Conservation (phyloP, 2,113 vertebrate genomes). For the Hippolais icterina region DNA sequence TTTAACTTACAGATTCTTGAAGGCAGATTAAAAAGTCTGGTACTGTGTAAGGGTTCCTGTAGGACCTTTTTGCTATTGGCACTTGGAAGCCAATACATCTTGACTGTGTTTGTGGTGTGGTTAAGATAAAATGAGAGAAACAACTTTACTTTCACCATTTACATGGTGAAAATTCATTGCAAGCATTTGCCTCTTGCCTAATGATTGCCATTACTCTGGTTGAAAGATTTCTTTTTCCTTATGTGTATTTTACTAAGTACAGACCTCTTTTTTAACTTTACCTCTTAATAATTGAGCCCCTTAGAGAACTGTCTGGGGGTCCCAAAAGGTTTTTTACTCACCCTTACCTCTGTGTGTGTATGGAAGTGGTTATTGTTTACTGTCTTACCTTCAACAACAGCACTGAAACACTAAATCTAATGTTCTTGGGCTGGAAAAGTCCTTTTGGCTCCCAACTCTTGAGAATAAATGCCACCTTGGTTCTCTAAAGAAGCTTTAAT, state of each 20-base stretch:
- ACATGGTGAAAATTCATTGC: not conserved
- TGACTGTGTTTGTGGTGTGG: not conserved
- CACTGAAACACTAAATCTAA: not conserved
- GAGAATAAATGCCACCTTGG: not conserved
- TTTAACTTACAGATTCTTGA: not conserved
- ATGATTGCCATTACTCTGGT: not conserved
- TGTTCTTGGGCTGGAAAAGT: not conserved
- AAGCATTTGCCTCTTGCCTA: not conserved
- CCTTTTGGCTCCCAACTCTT: not conserved
- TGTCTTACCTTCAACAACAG: not conserved
- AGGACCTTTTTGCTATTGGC: not conserved
- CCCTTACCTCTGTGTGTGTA: not conserved
- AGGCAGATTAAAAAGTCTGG: not conserved
- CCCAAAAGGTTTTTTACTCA: not conserved
- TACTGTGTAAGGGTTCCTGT: not conserved
- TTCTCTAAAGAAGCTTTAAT: constrained; percentile 28
- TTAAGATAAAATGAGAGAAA: not conserved
- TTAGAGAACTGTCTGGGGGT: not conserved
- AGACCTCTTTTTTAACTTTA: not conserved
- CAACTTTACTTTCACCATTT: too few species aligned
- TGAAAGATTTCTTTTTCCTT: not conserved
- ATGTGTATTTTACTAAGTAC: not conserved
- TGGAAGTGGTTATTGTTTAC: not conserved
- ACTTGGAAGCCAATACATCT: not conserved
- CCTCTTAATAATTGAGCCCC: not conserved